These are phyloP conservation scores for Drosophila fuyamai DNA, from an alignment of 1,140 invertebrate genomes.

Conservation along the genomic window DNA sequence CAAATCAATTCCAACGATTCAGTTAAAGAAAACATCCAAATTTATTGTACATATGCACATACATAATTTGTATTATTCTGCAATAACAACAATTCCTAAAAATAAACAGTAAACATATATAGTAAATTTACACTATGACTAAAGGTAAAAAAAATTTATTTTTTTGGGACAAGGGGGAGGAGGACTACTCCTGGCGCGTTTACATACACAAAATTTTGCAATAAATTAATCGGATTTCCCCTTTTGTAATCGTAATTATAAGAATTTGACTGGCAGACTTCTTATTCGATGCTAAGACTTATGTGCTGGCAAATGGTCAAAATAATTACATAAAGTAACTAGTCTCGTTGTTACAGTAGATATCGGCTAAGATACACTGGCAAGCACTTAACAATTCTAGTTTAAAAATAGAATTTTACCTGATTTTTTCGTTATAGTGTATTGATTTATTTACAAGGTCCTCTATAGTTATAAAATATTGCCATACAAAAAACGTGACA, in stretches of 20 bases:
- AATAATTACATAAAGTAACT: neutral
- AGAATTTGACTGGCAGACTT: slow-evolving; percentile 52
- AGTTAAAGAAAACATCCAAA: slow-evolving; percentile 22
- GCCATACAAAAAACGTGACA: neutral
- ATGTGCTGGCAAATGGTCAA: slow-evolving; percentile 18
- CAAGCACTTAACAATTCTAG: neutral
- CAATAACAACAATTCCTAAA: slow-evolving; percentile 51
- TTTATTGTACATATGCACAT: slow-evolving; percentile 41
- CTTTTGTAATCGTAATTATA: slow-evolving; percentile 10
- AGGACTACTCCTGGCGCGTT: neutral
- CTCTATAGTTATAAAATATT: neutral
- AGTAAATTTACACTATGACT: slow-evolving; percentile 19
- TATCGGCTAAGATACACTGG: slow-evolving; percentile 2
- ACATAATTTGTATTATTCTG: slow-evolving; percentile 42
- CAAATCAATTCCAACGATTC: neutral
- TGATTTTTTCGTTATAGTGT: neutral
- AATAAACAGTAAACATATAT: slow-evolving; percentile 12
- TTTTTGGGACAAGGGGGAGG: neutral
- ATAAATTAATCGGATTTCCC: slow-evolving; percentile 40
- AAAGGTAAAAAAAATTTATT: slow-evolving; percentile 17
- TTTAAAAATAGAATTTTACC: neutral
- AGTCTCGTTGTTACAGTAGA: neutral
- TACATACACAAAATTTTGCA: slow-evolving; percentile 12
- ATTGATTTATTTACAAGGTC: slow-evolving; percentile 1
- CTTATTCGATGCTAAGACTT: slow-evolving; percentile 56